Evolutionary conservation across 1,140 invertebrate species (phyloP).

Genomic region (Plutomurus gul): DNA sequence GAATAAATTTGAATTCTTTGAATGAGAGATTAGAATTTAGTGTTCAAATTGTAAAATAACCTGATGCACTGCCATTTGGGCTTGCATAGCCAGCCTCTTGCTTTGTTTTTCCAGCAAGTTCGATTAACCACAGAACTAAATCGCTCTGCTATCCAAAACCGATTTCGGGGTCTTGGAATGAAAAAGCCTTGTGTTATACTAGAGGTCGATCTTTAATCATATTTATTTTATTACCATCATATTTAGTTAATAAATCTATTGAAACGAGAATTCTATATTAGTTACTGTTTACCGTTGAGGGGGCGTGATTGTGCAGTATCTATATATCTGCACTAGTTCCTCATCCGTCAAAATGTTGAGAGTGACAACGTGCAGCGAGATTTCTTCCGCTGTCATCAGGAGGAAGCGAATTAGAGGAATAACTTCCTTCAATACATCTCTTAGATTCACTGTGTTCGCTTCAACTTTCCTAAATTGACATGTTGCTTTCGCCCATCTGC

Average conservation of each 20-base stretch:
- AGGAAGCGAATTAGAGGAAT: not conserved
- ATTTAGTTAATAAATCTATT: too few species aligned
- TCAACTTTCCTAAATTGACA: not conserved
- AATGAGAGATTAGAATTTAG: too few species aligned
- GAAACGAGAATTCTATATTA: too few species aligned
- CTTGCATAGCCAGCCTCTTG: not conserved
- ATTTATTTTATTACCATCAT: too few species aligned
- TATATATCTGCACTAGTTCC: not conserved
- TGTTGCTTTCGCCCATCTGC: not conserved
- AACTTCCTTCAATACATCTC: constrained; percentile 3
- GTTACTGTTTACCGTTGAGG: not conserved
- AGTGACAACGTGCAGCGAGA: not conserved
- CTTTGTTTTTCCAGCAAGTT: constrained; percentile 7
- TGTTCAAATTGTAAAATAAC: too few species aligned
- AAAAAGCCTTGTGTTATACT: not conserved
- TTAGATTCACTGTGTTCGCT: not conserved
- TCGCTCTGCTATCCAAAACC: not conserved
- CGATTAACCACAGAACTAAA: not conserved
- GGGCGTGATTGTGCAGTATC: not conserved
- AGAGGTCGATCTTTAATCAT: not conserved
- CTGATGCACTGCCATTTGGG: not conserved
- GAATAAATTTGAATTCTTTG: not conserved
- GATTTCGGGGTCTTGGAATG: not conserved
- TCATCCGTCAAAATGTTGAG: not conserved
- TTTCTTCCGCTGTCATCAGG: constrained; percentile 8